phyloP scores from a whole-genome alignment of 2,113 vertebrate genomes.

The Tinamus guttatus region DNA sequence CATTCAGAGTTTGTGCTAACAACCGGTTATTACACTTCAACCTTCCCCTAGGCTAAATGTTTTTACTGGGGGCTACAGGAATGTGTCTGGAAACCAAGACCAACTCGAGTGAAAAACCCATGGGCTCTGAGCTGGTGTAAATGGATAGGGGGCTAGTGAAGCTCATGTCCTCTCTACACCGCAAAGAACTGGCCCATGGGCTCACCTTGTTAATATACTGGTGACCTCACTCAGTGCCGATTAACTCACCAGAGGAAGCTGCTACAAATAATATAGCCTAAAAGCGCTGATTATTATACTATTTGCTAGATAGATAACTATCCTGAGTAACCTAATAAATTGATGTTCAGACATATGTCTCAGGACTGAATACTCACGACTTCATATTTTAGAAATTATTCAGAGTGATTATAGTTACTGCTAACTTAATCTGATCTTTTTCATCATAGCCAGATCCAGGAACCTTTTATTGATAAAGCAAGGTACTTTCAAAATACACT shows the following conservation, averaged over 20 bases:
- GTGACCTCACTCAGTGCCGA: neutral
- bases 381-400: neutral
- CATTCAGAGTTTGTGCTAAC: slow-evolving; percentile 49
- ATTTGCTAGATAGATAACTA: neutral
- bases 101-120: slow-evolving; percentile 36
- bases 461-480: neutral
- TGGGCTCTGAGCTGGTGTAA: slow-evolving; percentile 46
- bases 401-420: neutral
- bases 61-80: slow-evolving; percentile 61
- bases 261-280: neutral
- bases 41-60: slow-evolving; percentile 36
- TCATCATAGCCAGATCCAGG: neutral
- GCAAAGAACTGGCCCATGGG: neutral
- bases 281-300: neutral
- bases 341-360: neutral
- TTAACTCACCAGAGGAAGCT: neutral
- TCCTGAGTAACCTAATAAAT: neutral
- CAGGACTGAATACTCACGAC: neutral
- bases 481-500: neutral
- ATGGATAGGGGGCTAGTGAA: neutral
- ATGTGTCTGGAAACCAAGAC: slow-evolving; percentile 61
- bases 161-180: neutral
- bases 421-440: neutral
- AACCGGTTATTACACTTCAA: slow-evolving; percentile 65
- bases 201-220: neutral